These are phyloP conservation scores for Scaeva pyrastri DNA, from an alignment of 2,888 invertebrate species.

Conservation along the genomic window DNA sequence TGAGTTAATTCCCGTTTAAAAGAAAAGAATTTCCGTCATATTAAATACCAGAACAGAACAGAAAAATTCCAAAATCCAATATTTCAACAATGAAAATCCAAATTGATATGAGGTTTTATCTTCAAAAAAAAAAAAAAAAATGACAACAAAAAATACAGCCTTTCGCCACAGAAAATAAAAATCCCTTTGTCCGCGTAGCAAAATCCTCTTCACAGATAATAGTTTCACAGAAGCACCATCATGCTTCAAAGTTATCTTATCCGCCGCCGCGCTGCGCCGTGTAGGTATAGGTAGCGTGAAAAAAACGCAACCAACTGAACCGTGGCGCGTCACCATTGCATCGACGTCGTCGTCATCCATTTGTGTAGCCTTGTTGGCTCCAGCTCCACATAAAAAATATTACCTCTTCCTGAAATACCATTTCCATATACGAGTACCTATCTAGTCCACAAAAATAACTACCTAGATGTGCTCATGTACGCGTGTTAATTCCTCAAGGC, in stretches of 20 bases:
- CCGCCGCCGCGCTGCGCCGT: no score
- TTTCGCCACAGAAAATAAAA: neutral
- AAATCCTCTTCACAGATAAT: conserved; percentile 16
- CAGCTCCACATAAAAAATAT: neutral
- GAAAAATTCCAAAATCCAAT: neutral
- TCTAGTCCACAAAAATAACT: conserved; percentile 17
- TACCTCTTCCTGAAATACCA: neutral
- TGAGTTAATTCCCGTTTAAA: no score
- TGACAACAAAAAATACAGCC: neutral
- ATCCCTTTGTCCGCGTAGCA: neutral
- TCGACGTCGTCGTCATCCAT: neutral
- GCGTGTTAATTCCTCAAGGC: conserved; percentile 9
- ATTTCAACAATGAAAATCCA: neutral
- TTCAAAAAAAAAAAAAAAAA: neutral
- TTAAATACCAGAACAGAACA: neutral
- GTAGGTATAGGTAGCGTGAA: conserved; percentile 1
- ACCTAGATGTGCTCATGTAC: neutral
- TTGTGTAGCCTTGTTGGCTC: neutral
- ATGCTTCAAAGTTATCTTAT: conserved; percentile 24
- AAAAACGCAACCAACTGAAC: conserved; percentile 26
- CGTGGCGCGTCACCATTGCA: neutral
- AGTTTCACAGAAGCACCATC: conserved; percentile 2
- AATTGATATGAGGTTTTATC: neutral
- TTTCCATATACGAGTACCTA: no score
- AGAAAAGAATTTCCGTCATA: neutral